These are phyloP conservation scores for Clistopyga incitator DNA, from an alignment of 2,888 invertebrate genomes.

Conservation along the genomic window DNA sequence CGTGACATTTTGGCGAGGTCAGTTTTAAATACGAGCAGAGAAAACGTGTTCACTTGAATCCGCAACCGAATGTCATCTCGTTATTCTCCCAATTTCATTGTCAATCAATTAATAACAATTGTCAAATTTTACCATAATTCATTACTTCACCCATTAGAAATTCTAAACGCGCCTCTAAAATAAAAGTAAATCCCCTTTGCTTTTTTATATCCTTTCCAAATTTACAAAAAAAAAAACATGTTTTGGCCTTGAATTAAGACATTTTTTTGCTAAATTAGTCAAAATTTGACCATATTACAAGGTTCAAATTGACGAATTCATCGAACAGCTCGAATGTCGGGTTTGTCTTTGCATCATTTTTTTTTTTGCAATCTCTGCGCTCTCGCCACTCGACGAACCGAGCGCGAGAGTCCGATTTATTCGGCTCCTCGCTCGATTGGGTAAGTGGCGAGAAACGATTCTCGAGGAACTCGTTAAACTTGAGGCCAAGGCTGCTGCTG, in stretches of 20 bases:
- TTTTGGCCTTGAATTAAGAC: too few relatives aligned
- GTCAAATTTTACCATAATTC: neutral
- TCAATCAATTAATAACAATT: neutral
- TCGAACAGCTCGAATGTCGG: neutral
- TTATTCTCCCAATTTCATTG: neutral
- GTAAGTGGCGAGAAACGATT: slow-evolving; percentile 63
- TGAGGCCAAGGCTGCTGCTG: slow-evolving; percentile 55
- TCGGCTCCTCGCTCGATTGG: slow-evolving; percentile 61
- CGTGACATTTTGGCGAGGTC: neutral
- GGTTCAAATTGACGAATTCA: neutral
- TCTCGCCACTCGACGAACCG: neutral
- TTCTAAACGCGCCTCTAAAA: too few relatives aligned
- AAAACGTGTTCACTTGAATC: neutral
- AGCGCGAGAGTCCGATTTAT: slow-evolving; percentile 60
- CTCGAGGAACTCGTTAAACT: slow-evolving; percentile 67
- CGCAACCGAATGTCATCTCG: neutral
- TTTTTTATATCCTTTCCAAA: too few relatives aligned
- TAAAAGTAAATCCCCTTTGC: too few relatives aligned
- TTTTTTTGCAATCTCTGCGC: neutral
- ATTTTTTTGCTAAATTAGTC: too few relatives aligned
- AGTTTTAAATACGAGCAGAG: neutral
- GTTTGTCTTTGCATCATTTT: neutral
- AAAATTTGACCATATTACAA: neutral
- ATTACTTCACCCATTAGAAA: too few relatives aligned
- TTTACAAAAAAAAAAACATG: too few relatives aligned